A percentile compares a stretch with the other conserved stretches of the same genome.
phyloP scores from a whole-genome alignment of 1,140 invertebrate species.

The Cydia amplana region DNA sequence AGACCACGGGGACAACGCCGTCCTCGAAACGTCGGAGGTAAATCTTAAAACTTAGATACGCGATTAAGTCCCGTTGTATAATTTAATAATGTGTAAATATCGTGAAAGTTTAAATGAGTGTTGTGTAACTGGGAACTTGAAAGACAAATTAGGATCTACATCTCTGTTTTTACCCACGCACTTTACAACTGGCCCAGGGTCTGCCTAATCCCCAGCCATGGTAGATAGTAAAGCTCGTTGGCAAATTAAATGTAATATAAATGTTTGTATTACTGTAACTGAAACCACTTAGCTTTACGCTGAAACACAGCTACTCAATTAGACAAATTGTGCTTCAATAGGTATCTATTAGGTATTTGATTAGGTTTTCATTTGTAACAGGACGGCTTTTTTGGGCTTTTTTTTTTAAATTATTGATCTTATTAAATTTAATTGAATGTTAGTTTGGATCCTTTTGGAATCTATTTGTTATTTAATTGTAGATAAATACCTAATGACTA shows the following conservation, averaged over 20 bases:
- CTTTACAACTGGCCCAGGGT: background rate
- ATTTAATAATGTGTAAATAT: too few relatives aligned
- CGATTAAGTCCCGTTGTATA: too few relatives aligned
- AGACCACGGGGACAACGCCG: too few relatives aligned
- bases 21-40: too few relatives aligned
- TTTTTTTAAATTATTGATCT: background rate
- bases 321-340: background rate
- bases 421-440: background rate
- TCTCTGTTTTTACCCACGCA: background rate
- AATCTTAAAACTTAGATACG: too few relatives aligned
- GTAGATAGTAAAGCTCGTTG: background rate
- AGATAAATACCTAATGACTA: too few relatives aligned
- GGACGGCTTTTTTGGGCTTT: background rate
- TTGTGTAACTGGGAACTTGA: background rate
- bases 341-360: background rate
- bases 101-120: too few relatives aligned
- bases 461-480: background rate
- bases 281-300: conserved; percentile 9
- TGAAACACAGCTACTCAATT: background rate
- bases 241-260: conserved; percentile 11
- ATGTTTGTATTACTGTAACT: conserved; percentile 10
- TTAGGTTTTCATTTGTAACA: background rate
- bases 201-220: background rate
- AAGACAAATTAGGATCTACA: background rate
- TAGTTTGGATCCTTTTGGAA: background rate